phyloP scores from a whole-genome alignment of 2,113 vertebrate genomes.

The human region DNA sequence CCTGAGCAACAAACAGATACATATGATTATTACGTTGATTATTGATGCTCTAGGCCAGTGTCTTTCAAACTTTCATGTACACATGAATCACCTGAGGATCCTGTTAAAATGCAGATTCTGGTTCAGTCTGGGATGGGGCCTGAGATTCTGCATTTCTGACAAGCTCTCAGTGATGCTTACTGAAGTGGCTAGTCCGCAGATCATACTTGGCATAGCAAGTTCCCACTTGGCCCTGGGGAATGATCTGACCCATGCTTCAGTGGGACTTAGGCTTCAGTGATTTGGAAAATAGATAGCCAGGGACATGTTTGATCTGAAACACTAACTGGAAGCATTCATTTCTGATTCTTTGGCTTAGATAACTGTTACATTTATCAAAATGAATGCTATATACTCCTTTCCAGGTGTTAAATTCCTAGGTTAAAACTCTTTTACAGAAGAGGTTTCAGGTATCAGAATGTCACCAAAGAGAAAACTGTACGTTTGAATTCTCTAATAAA shows the following conservation, averaged over 20 bases:
- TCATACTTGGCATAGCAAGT: background rate
- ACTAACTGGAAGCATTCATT: conserved; percentile 7
- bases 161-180: background rate
- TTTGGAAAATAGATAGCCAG: background rate
- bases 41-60: background rate
- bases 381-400: background rate
- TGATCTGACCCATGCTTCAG: background rate
- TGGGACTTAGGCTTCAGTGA: background rate
- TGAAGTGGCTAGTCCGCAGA: background rate
- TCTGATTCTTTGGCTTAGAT: conserved; percentile 24
- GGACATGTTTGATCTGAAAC: background rate
- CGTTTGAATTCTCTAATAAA: conserved; percentile 5
- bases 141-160: background rate
- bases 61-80: background rate
- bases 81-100: background rate
- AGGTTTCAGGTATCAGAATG: background rate
- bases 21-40: background rate
- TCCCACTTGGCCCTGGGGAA: background rate
- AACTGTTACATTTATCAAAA: background rate
- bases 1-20: background rate
- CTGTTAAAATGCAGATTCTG: background rate
- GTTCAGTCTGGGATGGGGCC: background rate
- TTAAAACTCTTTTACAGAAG: background rate
- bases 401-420: background rate
- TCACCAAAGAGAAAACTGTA: background rate